Conservation (phyloP, 2,113 vertebrate species). For the Plecotus auritus region DNA sequence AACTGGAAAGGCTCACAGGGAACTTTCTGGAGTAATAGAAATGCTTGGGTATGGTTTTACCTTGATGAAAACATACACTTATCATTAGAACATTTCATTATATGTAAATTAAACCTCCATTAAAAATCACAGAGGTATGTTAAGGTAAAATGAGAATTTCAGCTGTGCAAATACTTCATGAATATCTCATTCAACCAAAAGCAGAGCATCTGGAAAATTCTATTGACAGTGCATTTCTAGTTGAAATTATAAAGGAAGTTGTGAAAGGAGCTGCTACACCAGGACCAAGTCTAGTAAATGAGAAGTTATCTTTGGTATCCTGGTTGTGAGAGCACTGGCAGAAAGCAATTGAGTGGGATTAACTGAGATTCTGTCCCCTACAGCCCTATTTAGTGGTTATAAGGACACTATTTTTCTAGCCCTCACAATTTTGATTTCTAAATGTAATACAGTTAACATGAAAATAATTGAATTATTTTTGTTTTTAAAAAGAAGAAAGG, state of each 20-base stretch:
- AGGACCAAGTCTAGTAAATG: not conserved
- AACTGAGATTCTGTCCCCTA: not conserved
- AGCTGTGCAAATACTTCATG: not conserved
- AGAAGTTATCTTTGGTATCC: not conserved
- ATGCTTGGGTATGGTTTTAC: not conserved
- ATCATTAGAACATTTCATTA: not conserved
- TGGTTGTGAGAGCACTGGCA: not conserved
- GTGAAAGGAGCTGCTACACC: not conserved
- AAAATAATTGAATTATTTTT: not conserved
- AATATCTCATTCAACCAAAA: not conserved
- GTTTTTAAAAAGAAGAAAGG: not conserved
- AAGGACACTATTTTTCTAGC: not conserved
- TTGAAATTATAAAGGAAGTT: not conserved
- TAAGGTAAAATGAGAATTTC: not conserved
- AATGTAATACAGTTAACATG: not conserved
- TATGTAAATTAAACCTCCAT: not conserved
- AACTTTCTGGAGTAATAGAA: not conserved
- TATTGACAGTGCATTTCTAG: not conserved
- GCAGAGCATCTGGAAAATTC: not conserved
- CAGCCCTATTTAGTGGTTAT: not conserved
- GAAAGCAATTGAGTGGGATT: not conserved
- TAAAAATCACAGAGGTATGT: not conserved
- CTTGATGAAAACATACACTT: not conserved
- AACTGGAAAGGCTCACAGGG: not conserved
- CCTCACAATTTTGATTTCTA: not conserved